Evolutionary conservation across 2,113 vertebrate species (phyloP), one percentile per base, ranked within the genome.

Genomic region (Lamprotornis superbus): DNA sequence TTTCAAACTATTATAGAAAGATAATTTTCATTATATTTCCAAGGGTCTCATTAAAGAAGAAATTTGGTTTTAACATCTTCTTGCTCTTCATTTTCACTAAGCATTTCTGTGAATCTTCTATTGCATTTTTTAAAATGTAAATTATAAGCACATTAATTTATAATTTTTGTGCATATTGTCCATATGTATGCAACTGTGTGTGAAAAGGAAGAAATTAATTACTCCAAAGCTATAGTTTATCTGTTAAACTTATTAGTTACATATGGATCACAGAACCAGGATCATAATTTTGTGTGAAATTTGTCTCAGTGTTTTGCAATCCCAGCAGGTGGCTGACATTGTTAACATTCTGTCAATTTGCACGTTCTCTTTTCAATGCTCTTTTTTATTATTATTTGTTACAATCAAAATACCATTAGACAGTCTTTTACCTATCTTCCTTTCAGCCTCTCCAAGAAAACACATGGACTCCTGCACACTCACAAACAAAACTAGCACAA

Each of bases 1-100:
- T 96, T 97, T 90, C 37, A 91, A 95, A 91, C 53, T 50, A 82
- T 86, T 92, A 81, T 31, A 73, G 75, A 94, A 93, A 92, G n/a
- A 94, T 68, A 88, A 92, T 87, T 94, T 91, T 46, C 35, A 28
- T 88, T 84, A 81, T 52, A 87, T 61, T 91, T 92, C 55, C 73
- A 67, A 91, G 24, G 49, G 93, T 89, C 68, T 53, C 64, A 69
- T 57, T 76, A 78, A 95, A 68, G 42, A 81, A 67, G 2, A 91
- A 93, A 90, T 65, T 82, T 70, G 31, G 0, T 13, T 91, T 94
- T 87, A 85, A 59, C 12, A 33, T 96, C 77, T 52, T 40, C 44
- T 59, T 88, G 53, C 10, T 16, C 37, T 27, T 83, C 64, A 84
- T 11, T 78, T 89, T 50, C 7, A 11, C 12, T 74, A 57, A 61